phyloP scores from a whole-genome alignment of 1,140 invertebrate species.

The Lutraria rhynchaena region DNA sequence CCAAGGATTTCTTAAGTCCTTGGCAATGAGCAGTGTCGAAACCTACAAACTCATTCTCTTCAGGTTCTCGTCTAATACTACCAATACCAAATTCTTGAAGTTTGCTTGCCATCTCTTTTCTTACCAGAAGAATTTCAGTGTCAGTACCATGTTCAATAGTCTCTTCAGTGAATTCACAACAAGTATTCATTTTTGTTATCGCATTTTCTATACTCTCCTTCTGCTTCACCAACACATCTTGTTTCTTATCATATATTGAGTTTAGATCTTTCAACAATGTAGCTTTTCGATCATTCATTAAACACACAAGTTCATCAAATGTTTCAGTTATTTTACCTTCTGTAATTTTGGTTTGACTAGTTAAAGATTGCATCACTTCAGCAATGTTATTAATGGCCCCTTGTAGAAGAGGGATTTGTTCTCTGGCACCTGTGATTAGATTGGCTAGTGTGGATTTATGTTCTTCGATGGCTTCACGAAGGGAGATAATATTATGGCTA shows the following conservation, averaged over 20 bases:
- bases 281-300: constrained; percentile 81
- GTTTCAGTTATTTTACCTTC: constrained; percentile 79
- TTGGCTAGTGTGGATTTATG: constrained; percentile 81
- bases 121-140: constrained; percentile 84
- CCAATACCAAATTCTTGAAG: constrained; percentile 82
- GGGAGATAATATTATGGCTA: constrained; percentile 82
- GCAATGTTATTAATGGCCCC: constrained; percentile 81
- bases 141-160: constrained; percentile 83
- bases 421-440: constrained; percentile 81
- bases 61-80: constrained; percentile 80
- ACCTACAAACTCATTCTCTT: constrained; percentile 82
- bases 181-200: constrained; percentile 82
- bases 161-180: constrained; percentile 83
- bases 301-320: constrained; percentile 80
- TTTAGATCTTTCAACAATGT: constrained; percentile 82
- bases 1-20: constrained; percentile 76
- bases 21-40: constrained; percentile 80
- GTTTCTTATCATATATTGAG: constrained; percentile 81
- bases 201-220: constrained; percentile 81
- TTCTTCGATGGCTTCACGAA: constrained; percentile 83
- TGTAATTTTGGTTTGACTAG: constrained; percentile 76
- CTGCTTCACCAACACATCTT: constrained; percentile 81
- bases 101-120: constrained; percentile 84
- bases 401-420: constrained; percentile 82
- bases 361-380: constrained; percentile 76